phyloP scores from a whole-genome alignment of 2,888 invertebrate species.

The Barypeithes pellucidus region DNA sequence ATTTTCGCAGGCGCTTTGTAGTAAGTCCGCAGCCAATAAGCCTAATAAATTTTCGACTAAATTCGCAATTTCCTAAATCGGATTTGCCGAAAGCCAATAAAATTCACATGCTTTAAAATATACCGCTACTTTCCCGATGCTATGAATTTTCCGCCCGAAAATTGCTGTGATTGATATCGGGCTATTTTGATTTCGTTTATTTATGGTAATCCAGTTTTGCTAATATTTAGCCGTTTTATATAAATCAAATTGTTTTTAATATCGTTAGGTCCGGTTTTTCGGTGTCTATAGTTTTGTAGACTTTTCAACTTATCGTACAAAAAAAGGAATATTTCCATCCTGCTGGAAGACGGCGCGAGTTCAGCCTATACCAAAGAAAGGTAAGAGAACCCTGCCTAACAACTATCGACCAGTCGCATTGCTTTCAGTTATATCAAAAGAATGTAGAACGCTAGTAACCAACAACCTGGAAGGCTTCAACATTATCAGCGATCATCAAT shows the following conservation, averaged over 20 bases:
- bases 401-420: too few species aligned
- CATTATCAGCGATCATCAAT: too few species aligned
- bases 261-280: background rate
- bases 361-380: too few species aligned
- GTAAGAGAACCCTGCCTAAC: too few species aligned
- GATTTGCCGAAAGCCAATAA: conserved; percentile 1
- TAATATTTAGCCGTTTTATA: background rate
- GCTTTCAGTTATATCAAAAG: too few species aligned
- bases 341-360: too few species aligned
- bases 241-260: conserved; percentile 2
- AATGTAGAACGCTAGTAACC: too few species aligned
- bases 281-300: too few species aligned
- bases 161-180: background rate
- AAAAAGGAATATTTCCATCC: too few species aligned
- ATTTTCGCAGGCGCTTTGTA: background rate
- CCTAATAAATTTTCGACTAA: background rate
- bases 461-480: too few species aligned
- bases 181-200: background rate
- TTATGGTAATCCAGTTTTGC: background rate
- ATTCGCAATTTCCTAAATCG: background rate
- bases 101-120: background rate
- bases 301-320: too few species aligned
- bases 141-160: background rate
- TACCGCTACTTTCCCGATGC: background rate
- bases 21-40: background rate